Percentiles rank a stretch among this genome's conserved stretches.
These are phyloP conservation scores for Falco berigora DNA, from an alignment of 2,797 vertebrate species.

Conservation along the genomic window DNA sequence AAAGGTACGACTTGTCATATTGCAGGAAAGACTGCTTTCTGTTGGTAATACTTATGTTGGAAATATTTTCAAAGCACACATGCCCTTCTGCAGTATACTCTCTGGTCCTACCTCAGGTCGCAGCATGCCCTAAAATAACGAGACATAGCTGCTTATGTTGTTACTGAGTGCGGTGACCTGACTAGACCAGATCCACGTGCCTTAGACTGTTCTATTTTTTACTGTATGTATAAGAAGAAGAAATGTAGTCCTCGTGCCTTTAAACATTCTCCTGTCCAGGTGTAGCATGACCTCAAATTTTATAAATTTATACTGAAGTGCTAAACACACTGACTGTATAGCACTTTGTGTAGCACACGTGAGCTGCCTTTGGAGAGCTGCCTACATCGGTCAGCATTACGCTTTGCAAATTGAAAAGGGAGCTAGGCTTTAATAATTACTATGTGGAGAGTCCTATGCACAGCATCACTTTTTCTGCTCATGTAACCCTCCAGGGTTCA, in stretches of 20 bases:
- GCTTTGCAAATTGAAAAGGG: not conserved
- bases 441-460: accelerated
- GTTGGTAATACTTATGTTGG: not conserved
- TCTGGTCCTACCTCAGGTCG: not conserved
- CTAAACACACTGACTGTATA: not conserved
- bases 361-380: not conserved
- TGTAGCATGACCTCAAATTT: not conserved
- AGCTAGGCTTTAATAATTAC: not conserved
- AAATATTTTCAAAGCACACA: not conserved
- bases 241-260: not conserved
- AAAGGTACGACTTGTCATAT: not conserved
- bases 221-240: not conserved
- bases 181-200: not conserved
- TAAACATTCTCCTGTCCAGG: not conserved
- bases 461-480: not conserved
- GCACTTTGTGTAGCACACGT: not conserved
- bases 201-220: not conserved
- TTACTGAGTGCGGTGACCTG: not conserved
- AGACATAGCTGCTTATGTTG: not conserved
- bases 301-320: not conserved
- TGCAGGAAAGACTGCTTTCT: not conserved
- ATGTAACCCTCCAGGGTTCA: accelerated
- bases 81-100: not conserved
- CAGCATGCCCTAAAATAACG: not conserved
- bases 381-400: not conserved